phyloP scores from a whole-genome alignment of 1,140 invertebrate genomes.

The Temnothorax curvispinosus region DNA sequence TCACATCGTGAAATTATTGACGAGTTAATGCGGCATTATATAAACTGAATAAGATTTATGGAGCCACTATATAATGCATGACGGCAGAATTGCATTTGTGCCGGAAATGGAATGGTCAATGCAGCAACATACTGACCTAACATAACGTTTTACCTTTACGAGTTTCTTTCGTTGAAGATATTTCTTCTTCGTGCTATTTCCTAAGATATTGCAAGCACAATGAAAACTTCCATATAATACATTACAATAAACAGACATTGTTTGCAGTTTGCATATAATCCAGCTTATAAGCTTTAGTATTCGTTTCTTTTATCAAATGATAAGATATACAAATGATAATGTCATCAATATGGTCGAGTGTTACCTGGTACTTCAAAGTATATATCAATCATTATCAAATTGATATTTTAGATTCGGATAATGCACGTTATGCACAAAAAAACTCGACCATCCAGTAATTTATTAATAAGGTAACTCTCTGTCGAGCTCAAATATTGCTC shows the following conservation, averaged over 20 bases:
- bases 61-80: not conserved
- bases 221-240: not conserved
- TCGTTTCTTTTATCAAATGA: conserved; percentile 17
- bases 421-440: not conserved
- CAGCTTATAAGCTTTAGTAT: not conserved
- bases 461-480: not conserved
- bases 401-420: not conserved
- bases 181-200: too few species aligned
- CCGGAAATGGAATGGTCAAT: not conserved
- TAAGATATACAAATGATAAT: conserved; percentile 25
- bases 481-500: not conserved
- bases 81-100: conserved; percentile 4
- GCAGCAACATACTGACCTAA: not conserved
- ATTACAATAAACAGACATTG: not conserved
- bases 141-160: too few species aligned
- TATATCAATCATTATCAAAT: not conserved
- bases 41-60: conserved; percentile 2
- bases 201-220: not conserved
- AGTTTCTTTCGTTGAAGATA: too few species aligned
- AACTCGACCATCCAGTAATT: not conserved
- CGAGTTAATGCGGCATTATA: not conserved
- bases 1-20: conserved; percentile 27
- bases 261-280: not conserved
- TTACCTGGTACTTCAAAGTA: not conserved
- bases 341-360: not conserved